Evolutionary conservation across 2,888 invertebrate species (phyloP), one percentile per base, ranked within the genome.

Genomic region (Ochropleura plecta): DNA sequence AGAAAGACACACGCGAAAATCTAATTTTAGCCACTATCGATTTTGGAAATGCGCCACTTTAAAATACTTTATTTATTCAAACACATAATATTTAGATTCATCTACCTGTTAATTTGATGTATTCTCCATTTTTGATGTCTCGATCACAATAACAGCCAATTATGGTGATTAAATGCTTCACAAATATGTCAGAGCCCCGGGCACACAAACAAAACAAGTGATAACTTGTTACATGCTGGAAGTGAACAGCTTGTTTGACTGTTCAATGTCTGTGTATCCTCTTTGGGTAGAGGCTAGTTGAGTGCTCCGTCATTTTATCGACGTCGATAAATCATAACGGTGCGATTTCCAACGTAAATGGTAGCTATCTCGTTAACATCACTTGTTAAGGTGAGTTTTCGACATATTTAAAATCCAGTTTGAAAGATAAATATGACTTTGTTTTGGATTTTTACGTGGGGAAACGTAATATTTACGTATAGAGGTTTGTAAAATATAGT

Each of bases 21-120:
- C 57, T 51, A 51, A 46, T 5, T 14, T 40, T 59, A 78, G 57
- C 4, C 12, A 44, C 0, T 44, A 78, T 78, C 14, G 69, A 78
- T 75, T 49, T 30, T 75, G 7, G 7, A 44, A 44, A 49, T 66
- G 65, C 44, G 49, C 30, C 49, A 44, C 42, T 12, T 3, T 18
- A 2, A 12, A 64, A 18, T 8, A 60, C 42, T 18, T 12, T n/a
- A 67, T 5, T 77, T 55, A 16, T 46, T 4, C 6, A n/a, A 69
- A 55, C 30, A n/a, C 9, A n/a, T 12, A 16, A 12, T 20, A 42
- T 44, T 42, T 4, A 5, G 2, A 42, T 20, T 5, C 12, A 42
- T 20, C 40, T 9, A 16, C 40, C 49, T 51, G n/a, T 7, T 40
- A 2, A 10, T 6, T 57, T 14, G 7, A 6, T 8, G 3, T 4